Base-by-base conservation (phyloP, 2,797 vertebrate species). In the Remorina albescens region DNA sequence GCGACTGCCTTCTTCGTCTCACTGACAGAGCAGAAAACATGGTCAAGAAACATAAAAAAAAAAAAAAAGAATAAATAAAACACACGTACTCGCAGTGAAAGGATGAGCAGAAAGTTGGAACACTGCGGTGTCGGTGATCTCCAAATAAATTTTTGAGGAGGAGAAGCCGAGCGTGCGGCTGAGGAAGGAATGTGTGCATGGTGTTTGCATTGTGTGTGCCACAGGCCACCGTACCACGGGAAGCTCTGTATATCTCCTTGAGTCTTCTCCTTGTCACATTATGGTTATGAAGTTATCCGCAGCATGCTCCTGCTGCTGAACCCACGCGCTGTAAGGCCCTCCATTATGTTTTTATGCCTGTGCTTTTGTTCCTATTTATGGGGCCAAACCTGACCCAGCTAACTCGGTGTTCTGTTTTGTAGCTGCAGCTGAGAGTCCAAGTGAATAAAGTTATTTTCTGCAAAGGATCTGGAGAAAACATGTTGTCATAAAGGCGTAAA, bases 131-230 rank as follows among this genome's bases (percentile, higher is more conserved):
- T 88, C 78, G 70, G 81, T 46, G 72, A 88, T 90, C 89, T 90
- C 84, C 86, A 89, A 91, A 90, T 91, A 91, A 67, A 88, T 77
- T 71, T 85, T 72, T 74, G 72, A 87, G 83, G 80, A 75, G 85
- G 56, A 85, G 85, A 76, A 83, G 83, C 73, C 32, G 70, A 78
- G 80, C 76, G 53, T 91, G 92, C 26, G 92, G 91, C 87, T 44
- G 50, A 13, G 41, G 39, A 60, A 86, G 89, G 91, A 93, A 93
- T 92, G 90, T 67, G 81, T 61, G 83, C 76, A 74, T 55, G 80
- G 81, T 89, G 92, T 91, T 91, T 90, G 90, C 85, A 88, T 91
- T 89, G 91, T 91, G 90, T 92, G 80, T 71, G 80, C 89, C 90
- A 65, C 86, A 89, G 86, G 86, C 92, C 90, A 82, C 88, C 57